Evolutionary conservation across 23 tunicate species (phyloP).

Genomic region (Trididemnum clinides): DNA sequence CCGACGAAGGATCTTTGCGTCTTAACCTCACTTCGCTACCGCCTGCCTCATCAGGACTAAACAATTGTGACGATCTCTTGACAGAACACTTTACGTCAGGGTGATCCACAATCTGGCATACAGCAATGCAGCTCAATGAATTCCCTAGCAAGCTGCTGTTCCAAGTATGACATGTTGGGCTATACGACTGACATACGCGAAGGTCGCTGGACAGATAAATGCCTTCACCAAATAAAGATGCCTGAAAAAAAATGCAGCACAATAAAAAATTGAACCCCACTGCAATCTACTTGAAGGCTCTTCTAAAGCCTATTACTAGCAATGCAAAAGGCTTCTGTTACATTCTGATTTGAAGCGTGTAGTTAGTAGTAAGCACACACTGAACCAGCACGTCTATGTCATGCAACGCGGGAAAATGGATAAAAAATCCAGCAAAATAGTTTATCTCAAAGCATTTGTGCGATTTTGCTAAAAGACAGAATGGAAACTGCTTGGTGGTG

Average conservation of each 20-base stretch:
- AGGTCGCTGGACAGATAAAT: slow-evolving; percentile 81
- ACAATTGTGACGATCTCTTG: slow-evolving; percentile 9
- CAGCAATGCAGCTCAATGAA: slow-evolving; percentile 76
- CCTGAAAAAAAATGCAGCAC: slow-evolving; percentile 53
- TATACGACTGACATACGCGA: slow-evolving; percentile 48
- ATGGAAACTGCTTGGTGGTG: too few relatives aligned
- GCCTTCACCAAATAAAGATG: slow-evolving; percentile 85
- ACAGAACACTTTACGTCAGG: slow-evolving; percentile 88
- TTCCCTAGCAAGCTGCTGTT: slow-evolving; percentile 56
- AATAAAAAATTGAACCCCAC: too few relatives aligned
- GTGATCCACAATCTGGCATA: slow-evolving; percentile 83
- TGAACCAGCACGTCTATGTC: too few relatives aligned
- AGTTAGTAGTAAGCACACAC: too few relatives aligned
- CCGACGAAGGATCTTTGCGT: neutral
- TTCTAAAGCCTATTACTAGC: too few relatives aligned
- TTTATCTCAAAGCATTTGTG: too few relatives aligned
- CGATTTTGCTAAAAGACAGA: too few relatives aligned
- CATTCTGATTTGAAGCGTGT: too few relatives aligned
- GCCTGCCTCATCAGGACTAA: neutral
- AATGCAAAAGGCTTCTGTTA: too few relatives aligned
- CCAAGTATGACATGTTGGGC: slow-evolving; percentile 59
- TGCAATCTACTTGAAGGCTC: too few relatives aligned
- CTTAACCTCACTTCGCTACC: neutral
- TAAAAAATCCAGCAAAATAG: too few relatives aligned
- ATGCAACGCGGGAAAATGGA: too few relatives aligned